Conservation (phyloP, 2,888 invertebrate genomes). For the Amphipyra berbera region DNA sequence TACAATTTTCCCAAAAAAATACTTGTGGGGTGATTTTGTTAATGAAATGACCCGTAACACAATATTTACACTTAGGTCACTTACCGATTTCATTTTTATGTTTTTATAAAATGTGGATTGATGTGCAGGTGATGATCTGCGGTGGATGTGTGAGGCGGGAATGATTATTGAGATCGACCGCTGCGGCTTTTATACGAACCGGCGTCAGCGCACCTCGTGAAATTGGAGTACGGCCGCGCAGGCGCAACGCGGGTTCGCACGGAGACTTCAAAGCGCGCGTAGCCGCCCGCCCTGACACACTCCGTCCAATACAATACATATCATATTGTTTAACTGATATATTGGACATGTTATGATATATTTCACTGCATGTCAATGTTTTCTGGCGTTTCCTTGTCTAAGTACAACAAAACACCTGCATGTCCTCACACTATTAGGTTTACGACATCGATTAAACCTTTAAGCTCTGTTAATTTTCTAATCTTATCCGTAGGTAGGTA, state of each 20-base stretch:
- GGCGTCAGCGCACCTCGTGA: conserved; percentile 77
- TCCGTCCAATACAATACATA: conserved; percentile 16
- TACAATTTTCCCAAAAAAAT: background rate
- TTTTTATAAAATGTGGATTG: conserved; percentile 62
- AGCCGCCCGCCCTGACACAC: conserved; percentile 69
- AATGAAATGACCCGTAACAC: conserved; percentile 19
- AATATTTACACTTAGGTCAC: conserved; percentile 62
- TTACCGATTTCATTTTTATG: conserved; percentile 85
- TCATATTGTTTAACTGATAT: conserved; percentile 24
- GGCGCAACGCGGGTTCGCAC: conserved; percentile 60
- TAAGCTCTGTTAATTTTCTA: conserved; percentile 19
- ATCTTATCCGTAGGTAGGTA: background rate
- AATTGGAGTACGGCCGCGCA: conserved; percentile 81
- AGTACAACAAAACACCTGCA: conserved; percentile 8
- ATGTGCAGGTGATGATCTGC: conserved; percentile 76
- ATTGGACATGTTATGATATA: background rate
- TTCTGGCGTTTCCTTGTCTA: background rate
- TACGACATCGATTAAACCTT: conserved; percentile 13
- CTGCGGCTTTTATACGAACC: conserved; percentile 82
- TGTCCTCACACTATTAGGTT: conserved; percentile 1
- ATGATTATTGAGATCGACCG: conserved; percentile 87
- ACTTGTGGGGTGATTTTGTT: conserved; percentile 7
- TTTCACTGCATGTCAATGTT: conserved; percentile 1
- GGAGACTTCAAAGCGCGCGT: conserved; percentile 49
- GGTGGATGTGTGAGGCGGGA: conserved; percentile 82